Evolutionary conservation across 2,113 vertebrate species (phyloP).

Genomic region (Cinclus mexicanus): DNA sequence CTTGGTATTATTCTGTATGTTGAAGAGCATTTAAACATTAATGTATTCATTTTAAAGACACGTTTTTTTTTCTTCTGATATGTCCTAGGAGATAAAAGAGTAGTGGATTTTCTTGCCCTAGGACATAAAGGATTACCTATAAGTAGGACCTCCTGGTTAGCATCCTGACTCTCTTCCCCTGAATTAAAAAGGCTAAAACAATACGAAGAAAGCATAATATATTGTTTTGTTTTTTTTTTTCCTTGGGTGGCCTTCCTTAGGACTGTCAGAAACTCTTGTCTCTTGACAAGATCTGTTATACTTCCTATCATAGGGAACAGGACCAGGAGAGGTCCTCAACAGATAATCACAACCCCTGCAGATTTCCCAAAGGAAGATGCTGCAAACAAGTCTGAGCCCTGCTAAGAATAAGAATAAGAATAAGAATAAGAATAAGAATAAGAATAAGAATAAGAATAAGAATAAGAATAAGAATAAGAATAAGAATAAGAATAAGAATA

Average conservation of each 20-base stretch:
- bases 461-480: no score
- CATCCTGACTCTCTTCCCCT: background rate
- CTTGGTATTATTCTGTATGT: background rate
- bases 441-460: no score
- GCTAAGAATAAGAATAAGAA: no score
- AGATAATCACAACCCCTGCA: background rate
- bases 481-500: background rate
- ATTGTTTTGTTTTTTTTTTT: background rate
- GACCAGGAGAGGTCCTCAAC: background rate
- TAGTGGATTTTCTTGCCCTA: background rate
- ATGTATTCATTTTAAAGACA: background rate
- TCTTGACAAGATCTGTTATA: background rate
- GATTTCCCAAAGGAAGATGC: background rate
- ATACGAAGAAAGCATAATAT: background rate
- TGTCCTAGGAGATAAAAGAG: background rate
- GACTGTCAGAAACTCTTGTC: background rate
- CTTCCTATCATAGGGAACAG: background rate
- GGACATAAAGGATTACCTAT: background rate
- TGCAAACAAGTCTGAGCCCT: fast-evolving
- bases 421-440: no score
- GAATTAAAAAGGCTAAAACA: background rate
- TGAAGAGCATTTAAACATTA: background rate
- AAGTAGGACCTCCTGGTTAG: background rate
- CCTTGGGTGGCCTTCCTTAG: background rate
- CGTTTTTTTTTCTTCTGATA: background rate